A percentile compares a stretch with the other conserved stretches of the same genome.
phyloP scores from a whole-genome alignment of 1,140 invertebrate genomes.

The Armadillidium nasatum region DNA sequence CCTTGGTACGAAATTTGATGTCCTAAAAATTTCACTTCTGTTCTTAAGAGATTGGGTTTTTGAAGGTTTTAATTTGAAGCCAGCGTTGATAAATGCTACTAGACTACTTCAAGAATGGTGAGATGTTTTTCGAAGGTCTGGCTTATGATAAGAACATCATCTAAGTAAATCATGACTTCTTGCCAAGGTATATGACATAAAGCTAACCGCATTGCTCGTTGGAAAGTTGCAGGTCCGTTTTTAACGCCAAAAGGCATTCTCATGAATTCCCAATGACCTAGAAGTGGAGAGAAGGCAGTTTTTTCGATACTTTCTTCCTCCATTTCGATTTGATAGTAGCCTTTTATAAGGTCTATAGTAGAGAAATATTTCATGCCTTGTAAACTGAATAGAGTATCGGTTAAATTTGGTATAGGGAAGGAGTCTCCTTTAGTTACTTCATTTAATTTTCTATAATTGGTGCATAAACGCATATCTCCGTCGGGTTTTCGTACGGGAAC shows the following conservation, averaged over 20 bases:
- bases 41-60: neutral
- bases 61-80: neutral
- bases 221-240: neutral
- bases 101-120: neutral
- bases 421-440: neutral
- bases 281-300: neutral
- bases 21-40: neutral
- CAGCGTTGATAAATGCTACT: neutral
- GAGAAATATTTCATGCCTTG: neutral
- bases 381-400: constrained; percentile 9
- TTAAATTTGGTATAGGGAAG: constrained; percentile 1
- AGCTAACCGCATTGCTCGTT: neutral
- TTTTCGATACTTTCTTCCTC: neutral
- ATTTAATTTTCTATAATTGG: constrained; percentile 1
- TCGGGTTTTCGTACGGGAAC: constrained; percentile 4
- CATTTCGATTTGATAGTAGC: constrained; percentile 9
- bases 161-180: neutral
- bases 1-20: neutral
- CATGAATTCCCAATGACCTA: neutral
- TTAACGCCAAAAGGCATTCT: neutral
- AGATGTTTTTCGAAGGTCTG: neutral
- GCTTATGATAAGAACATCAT: constrained; percentile 4
- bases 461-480: neutral
- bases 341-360: neutral
- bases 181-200: neutral